A percentile compares a stretch with the other conserved stretches of the same genome.
These are phyloP conservation scores for Caenorhabditis angaria DNA, from an alignment of 2,888 invertebrate species.

Conservation along the genomic window DNA sequence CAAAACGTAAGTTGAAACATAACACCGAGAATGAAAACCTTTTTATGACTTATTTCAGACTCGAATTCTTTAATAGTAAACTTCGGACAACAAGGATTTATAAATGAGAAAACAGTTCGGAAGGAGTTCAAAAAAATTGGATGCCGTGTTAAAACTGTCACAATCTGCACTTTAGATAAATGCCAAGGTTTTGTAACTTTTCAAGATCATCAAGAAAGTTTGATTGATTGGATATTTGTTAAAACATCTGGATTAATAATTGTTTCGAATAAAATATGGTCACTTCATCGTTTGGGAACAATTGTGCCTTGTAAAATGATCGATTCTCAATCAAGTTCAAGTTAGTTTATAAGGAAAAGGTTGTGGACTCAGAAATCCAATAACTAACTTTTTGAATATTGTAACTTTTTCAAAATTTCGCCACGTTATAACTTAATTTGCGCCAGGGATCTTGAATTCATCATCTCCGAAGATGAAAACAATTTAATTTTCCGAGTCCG, in stretches of 20 bases:
- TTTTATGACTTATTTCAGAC: neutral
- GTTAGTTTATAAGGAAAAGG: neutral
- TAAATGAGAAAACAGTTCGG: neutral
- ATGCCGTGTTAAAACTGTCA: neutral
- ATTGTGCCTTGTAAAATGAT: neutral
- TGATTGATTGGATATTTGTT: neutral
- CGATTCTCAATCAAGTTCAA: neutral
- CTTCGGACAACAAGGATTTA: neutral
- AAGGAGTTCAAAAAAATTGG: neutral
- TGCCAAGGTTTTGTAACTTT: neutral
- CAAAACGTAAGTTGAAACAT: neutral
- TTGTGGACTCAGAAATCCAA: too few species aligned
- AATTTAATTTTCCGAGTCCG: too few species aligned
- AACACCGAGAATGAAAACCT: neutral
- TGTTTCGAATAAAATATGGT: neutral
- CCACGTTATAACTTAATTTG: too few species aligned
- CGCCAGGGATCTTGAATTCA: too few species aligned
- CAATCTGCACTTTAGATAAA: neutral
- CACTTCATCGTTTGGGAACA: neutral
- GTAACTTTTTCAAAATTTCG: too few species aligned
- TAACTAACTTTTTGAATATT: too few species aligned
- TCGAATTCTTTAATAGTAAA: neutral
- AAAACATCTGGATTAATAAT: neutral
- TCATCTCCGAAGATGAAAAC: too few species aligned
- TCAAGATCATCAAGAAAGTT: neutral